Conservation (phyloP, 2,113 vertebrate genomes). For the Corythornis vintsioides region DNA sequence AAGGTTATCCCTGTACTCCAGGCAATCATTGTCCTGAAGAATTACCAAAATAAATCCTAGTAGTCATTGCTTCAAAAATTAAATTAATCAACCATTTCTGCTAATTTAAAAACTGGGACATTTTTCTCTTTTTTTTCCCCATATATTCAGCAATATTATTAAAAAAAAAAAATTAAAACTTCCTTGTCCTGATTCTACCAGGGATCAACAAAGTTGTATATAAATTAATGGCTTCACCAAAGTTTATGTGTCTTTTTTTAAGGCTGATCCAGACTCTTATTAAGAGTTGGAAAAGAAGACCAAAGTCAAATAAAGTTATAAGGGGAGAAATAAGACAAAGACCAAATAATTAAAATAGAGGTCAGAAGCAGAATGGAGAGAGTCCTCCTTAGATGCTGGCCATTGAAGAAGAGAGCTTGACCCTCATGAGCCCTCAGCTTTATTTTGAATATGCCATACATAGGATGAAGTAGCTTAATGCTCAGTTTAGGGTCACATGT, state of each 20-base stretch:
- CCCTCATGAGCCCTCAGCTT: too few relatives aligned
- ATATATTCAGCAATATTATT: neutral
- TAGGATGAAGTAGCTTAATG: too few relatives aligned
- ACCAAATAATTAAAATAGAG: neutral
- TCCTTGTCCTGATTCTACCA: neutral
- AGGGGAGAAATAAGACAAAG: neutral
- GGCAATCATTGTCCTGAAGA: neutral
- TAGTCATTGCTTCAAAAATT: neutral
- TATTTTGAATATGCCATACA: too few relatives aligned
- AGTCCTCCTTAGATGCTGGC: too few relatives aligned
- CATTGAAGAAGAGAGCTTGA: too few relatives aligned
- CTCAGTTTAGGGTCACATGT: too few relatives aligned
- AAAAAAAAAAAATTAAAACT: neutral
- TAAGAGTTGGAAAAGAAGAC: neutral
- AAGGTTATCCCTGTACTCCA: neutral
- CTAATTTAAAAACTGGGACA: neutral
- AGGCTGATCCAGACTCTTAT: neutral
- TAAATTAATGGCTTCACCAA: neutral
- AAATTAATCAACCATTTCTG: neutral
- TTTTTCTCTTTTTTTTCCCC: neutral
- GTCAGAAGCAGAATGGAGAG: too few relatives aligned
- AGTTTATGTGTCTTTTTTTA: neutral
- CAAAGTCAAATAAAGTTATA: neutral
- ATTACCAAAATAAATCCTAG: neutral
- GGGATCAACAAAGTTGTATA: neutral